Evolutionary conservation across 2,113 vertebrate genomes (phyloP), one percentile per base, ranked within the genome.

Genomic region (Oenanthe oenanthe): DNA sequence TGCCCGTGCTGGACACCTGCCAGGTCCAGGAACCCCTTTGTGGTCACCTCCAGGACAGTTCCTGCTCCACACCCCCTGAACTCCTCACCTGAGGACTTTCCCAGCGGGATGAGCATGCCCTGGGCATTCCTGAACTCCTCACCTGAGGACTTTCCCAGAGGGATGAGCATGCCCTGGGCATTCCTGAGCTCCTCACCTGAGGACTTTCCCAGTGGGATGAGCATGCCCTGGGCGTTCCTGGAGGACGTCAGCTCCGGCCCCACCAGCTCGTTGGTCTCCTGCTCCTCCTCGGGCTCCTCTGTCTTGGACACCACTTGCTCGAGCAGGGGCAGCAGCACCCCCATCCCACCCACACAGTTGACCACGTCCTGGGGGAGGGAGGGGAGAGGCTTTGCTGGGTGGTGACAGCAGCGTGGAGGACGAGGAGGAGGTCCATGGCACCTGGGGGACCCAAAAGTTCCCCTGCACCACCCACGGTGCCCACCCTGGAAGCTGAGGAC

Each of bases 321-420:
- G 1, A 99, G 98, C 74, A 99, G 97, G 7, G 99, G 99, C 63
- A 99, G 97, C 56, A 99, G 93, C 47, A 98, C 98, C 0, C 98
- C 99, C 93, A 99, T 98, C 8, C 99, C 99, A 22, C 99, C 99
- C 8, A 99, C 97, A 0, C 99, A 99, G 56, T 98, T 99, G 34
- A 99, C 96, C 91, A 99, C 99, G 7, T 99, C 99, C 99, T 99
- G 85, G 4, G 43, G 36, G 58, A 50, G 21, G 26, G 36, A 75
- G 26, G 51, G 0, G 10, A 93, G 22, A 85, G 5, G 56, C 12
- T 32, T 77, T 54, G 34, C 26, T 25, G 51, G 61, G 57, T 24
- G 60, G 56, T 6, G 68, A 25, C 1, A 17, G 54, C 54, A 47
- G 13, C 0, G 0, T 7, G 13, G 24, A 43, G 12, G 31, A 63